A percentile compares a stretch with the other conserved stretches of the same genome.
Conservation (phyloP, 2,888 invertebrate genomes). For the Toxonevra muliebris region DNA sequence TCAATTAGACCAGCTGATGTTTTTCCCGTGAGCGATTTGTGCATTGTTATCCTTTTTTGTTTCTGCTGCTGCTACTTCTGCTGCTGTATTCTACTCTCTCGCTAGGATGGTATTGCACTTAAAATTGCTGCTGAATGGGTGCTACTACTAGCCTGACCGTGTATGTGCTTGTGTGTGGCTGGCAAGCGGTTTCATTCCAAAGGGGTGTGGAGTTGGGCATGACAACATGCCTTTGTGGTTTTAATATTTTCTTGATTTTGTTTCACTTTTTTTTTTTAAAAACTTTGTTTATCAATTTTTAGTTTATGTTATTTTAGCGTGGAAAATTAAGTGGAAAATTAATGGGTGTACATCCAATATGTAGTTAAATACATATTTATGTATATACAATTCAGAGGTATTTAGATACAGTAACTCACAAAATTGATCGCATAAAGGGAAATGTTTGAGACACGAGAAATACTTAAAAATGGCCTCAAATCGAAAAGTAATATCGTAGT, state of each 20-base stretch:
- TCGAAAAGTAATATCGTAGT: too few relatives aligned
- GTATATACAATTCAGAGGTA: too few relatives aligned
- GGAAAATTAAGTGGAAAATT: conserved; percentile 29
- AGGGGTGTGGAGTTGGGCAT: conserved; percentile 2
- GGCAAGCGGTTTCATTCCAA: background rate
- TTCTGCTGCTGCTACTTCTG: too few relatives aligned
- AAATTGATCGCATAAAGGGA: too few relatives aligned
- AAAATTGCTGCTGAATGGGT: conserved; percentile 6
- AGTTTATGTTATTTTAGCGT: conserved; percentile 24
- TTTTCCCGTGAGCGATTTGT: conserved; percentile 24
- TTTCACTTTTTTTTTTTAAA: conserved; percentile 6
- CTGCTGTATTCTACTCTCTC: too few relatives aligned
- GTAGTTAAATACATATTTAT: too few relatives aligned
- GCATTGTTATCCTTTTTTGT: conserved; percentile 29
- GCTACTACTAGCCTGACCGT: background rate
- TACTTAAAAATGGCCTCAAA: too few relatives aligned
- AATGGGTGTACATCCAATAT: conserved; percentile 21
- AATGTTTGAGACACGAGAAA: too few relatives aligned
- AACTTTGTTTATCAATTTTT: conserved; percentile 17
- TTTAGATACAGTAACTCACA: too few relatives aligned
- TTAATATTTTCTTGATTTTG: conserved; percentile 4
- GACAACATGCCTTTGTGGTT: conserved; percentile 18
- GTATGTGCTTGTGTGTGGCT: background rate
- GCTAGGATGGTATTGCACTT: conserved; percentile 5
- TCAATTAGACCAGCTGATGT: conserved; percentile 33